Percentiles rank a stretch among this genome's conserved stretches.
Evolutionary conservation across 2,888 invertebrate species (phyloP).

Genomic region (Melanostoma scalare): DNA sequence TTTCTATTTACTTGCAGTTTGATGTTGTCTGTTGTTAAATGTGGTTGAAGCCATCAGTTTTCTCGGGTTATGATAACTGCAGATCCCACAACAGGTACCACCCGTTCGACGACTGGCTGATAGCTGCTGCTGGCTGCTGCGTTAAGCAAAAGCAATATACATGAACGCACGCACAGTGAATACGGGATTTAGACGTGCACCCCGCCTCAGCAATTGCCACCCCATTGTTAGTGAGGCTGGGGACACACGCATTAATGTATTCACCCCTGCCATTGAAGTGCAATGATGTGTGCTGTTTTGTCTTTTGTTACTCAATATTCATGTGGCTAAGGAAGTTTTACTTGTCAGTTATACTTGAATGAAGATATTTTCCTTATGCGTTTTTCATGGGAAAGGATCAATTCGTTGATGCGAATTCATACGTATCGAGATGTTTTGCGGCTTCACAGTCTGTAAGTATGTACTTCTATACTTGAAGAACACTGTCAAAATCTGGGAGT

Average conservation of each 20-base stretch:
- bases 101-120: not conserved
- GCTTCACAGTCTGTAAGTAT: too few species aligned
- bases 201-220: slow-evolving; percentile 60
- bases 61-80: not conserved
- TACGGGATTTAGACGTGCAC: slow-evolving; percentile 25
- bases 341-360: slow-evolving; percentile 20
- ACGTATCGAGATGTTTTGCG: too few species aligned
- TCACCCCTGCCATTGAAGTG: slow-evolving; percentile 60
- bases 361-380: not conserved
- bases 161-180: slow-evolving; percentile 18
- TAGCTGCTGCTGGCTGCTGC: slow-evolving; percentile 25
- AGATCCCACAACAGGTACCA: slow-evolving; percentile 41
- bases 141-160: slow-evolving; percentile 35
- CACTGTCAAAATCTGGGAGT: too few species aligned
- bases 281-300: slow-evolving; percentile 64
- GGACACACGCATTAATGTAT: slow-evolving; percentile 52
- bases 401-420: too few species aligned
- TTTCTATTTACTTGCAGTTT: too few species aligned
- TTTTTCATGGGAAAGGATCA: too few species aligned
- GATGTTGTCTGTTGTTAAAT: not conserved
- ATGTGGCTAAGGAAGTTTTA: slow-evolving; percentile 15
- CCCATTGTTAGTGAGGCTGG: slow-evolving; percentile 18
- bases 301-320: slow-evolving; percentile 56
- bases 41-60: not conserved
- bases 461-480: too few species aligned